Evolutionary conservation across 2,888 invertebrate genomes (phyloP).

Genomic region (Zygogramma bicolorata): DNA sequence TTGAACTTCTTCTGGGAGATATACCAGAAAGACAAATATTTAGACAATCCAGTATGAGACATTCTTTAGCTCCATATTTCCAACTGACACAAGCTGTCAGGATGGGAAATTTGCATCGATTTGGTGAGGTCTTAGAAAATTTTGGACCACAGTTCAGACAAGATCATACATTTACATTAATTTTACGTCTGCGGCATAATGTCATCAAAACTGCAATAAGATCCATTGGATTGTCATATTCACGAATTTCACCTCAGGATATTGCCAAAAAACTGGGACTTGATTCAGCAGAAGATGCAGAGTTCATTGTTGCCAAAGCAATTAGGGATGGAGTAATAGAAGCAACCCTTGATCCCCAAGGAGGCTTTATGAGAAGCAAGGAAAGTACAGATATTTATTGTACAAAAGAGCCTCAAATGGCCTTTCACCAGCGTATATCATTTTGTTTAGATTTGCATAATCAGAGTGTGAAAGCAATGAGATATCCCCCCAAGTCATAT

Average conservation of each 20-base stretch:
- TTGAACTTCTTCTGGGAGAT: conserved; percentile 94
- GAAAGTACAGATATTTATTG: conserved; percentile 97
- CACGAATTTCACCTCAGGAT: conserved; percentile 93
- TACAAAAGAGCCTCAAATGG: conserved; percentile 94
- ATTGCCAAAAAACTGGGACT: conserved; percentile 94
- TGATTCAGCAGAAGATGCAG: conserved; percentile 97
- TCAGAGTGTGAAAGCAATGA: conserved; percentile 99
- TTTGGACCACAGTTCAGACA: conserved; percentile 91
- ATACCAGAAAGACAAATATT: conserved; percentile 98
- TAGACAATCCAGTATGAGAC: conserved; percentile 88
- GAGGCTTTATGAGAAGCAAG: conserved; percentile 96
- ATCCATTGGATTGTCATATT: conserved; percentile 96
- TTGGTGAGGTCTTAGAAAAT: conserved; percentile 92
- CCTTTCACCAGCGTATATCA: conserved; percentile 96
- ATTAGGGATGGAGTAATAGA: conserved; percentile 99
- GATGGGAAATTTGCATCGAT: conserved; percentile 92
- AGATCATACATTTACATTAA: conserved; percentile 96
- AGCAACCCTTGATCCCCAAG: conserved; percentile 94
- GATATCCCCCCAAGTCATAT: conserved; percentile 98
- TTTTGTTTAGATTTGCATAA: conserved; percentile 98
- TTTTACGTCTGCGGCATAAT: conserved; percentile 95
- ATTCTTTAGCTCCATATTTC: conserved; percentile 94
- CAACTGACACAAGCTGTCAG: conserved; percentile 97
- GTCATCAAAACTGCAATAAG: conserved; percentile 99
- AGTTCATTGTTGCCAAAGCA: conserved; percentile 98